Percentiles rank a stretch among this genome's conserved stretches.
Evolutionary conservation across 92 coral and sea anemone genomes (phyloP).

Genomic region (Epizoanthus rinbou): DNA sequence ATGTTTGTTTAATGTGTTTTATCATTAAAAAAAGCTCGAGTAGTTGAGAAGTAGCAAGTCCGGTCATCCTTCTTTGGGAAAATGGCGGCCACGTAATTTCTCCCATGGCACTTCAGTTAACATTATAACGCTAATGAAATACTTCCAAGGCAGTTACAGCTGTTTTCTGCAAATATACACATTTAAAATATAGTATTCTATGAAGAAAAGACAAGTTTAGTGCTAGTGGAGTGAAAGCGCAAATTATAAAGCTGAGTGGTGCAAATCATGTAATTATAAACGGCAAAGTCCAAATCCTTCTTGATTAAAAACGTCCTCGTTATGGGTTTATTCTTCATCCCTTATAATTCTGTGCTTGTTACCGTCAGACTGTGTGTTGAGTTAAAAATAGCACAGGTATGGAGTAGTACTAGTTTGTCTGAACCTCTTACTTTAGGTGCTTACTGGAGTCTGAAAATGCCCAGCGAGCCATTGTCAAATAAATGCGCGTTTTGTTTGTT

Average conservation of each 20-base stretch:
- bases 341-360: not conserved
- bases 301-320: not conserved
- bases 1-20: constrained; percentile 51
- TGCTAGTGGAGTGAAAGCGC: not conserved
- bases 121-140: not conserved
- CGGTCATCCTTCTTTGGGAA: not conserved
- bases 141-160: not conserved
- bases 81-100: constrained; percentile 15
- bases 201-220: no score
- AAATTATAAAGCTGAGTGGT: not conserved
- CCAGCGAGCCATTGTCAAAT: not conserved
- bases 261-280: not conserved
- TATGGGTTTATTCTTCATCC: constrained; percentile 3
- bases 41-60: not conserved
- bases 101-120: not conserved
- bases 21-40: not conserved
- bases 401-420: not conserved
- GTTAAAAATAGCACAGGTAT: not conserved
- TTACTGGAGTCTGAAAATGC: constrained; percentile 9
- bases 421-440: not conserved
- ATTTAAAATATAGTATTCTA: not conserved
- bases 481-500: constrained; percentile 1
- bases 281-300: not conserved
- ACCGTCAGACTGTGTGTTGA: not conserved
- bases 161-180: not conserved